Evolutionary conservation across 2,888 invertebrate genomes (phyloP), one percentile per base, ranked within the genome.

Genomic region (Hemaris fuciformis): DNA sequence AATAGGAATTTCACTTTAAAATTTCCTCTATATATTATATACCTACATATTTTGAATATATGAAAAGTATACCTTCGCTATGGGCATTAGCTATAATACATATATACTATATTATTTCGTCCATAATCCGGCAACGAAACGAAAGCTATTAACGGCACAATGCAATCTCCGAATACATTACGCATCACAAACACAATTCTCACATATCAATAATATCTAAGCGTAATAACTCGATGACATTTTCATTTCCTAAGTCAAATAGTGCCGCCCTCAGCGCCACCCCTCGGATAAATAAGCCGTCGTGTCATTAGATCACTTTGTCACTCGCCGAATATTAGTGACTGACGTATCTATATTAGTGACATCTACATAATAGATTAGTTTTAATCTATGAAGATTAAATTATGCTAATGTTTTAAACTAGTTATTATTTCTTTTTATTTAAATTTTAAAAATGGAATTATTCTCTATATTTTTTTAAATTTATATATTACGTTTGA

Each of bases 171-270:
- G 46, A 45, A 48, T 45, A 48, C 48, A 57, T 38, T 38, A 38
- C 38, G 38, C 38, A 38, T 38, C 38, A n/a, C 31, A 31, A 53
- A 53, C 18, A 59, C 58, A 43, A 43, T 59, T 42, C 43, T 27
- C 58, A 18, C 58, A 83, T 89, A 90, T 87, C 88, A 90, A 90
- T 90, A 90, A 89, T 89, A 74, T 81, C 84, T 88, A 89, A n/a
- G n/a, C n/a, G n/a, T n/a, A n/a, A 87, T 89, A 88, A 86, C 80
- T 73, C 81, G 82, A 82, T 87, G 91, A 91, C 90, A 85, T 88
- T 89, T 91, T 91, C 91, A 91, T 91, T 91, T 91, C 88, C 91
- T 79, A 82, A 71, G 80, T 85, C 90, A 90, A 89, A 89, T 88
- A 89, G 79, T 69, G 74, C 68, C 75, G 69, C 73, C 71, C 69